These are phyloP conservation scores for Motacilla alba DNA, from an alignment of 2,113 vertebrate species.

Conservation along the genomic window DNA sequence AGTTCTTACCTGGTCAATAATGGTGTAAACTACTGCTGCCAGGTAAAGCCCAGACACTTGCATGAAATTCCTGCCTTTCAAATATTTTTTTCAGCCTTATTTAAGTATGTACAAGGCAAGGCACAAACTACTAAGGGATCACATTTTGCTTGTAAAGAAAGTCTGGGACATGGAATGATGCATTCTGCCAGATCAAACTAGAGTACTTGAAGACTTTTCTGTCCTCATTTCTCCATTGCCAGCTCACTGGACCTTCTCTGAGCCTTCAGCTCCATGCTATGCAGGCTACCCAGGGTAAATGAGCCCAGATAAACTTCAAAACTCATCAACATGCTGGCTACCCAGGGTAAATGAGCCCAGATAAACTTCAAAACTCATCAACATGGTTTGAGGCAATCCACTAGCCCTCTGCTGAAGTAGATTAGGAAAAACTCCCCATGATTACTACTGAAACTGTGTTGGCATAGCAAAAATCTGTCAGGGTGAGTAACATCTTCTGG, in stretches of 20 bases:
- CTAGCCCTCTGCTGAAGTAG: background rate
- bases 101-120: background rate
- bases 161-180: background rate
- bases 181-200: background rate
- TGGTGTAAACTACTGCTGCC: background rate
- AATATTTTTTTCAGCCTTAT: background rate
- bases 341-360: background rate
- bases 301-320: background rate
- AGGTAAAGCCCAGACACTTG: background rate
- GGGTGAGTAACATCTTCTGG: background rate
- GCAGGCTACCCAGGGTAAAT: background rate
- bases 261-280: fast-evolving
- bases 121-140: background rate
- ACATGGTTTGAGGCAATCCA: fast-evolving
- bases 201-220: background rate
- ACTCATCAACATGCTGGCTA: too few species aligned
- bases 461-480: background rate
- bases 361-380: background rate
- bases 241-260: background rate
- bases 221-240: background rate
- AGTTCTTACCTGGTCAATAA: background rate
- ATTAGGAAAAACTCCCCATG: background rate
- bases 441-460: background rate
- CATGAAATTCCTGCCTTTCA: background rate
- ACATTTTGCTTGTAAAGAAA: background rate